phyloP scores from a whole-genome alignment of 2,113 vertebrate species.

The Sardina pilchardus region DNA sequence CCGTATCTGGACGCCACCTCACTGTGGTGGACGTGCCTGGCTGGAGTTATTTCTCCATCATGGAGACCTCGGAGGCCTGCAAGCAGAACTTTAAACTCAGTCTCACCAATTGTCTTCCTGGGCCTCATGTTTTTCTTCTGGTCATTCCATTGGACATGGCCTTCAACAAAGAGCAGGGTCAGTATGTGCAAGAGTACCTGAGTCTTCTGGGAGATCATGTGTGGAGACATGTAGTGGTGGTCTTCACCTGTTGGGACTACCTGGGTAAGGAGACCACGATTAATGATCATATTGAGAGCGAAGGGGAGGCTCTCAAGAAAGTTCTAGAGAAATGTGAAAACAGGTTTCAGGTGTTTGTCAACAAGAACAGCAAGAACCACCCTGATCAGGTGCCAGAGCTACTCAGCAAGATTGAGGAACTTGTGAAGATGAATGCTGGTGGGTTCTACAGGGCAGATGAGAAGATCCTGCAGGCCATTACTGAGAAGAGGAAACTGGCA shows the following conservation, averaged over 20 bases:
- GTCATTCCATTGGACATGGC: slow-evolving; percentile 42
- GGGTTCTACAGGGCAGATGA: slow-evolving; percentile 33
- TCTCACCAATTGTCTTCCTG: slow-evolving; percentile 41
- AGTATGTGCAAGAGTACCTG: slow-evolving; percentile 46
- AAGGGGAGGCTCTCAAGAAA: slow-evolving; percentile 51
- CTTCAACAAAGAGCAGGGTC: slow-evolving; percentile 43
- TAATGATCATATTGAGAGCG: slow-evolving; percentile 56
- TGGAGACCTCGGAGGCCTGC: slow-evolving; percentile 47
- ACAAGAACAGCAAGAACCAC: slow-evolving; percentile 39
- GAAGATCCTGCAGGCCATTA: slow-evolving; percentile 24
- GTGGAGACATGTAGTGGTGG: slow-evolving; percentile 52
- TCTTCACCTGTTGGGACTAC: slow-evolving; percentile 57
- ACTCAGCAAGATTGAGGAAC: slow-evolving; percentile 53
- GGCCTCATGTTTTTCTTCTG: slow-evolving; percentile 51
- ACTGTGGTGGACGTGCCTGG: slow-evolving; percentile 52
- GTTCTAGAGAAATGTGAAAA: slow-evolving; percentile 47
- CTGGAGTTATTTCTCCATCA: slow-evolving; percentile 42
- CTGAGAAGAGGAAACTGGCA: slow-evolving; percentile 34
- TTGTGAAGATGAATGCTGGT: slow-evolving; percentile 34
- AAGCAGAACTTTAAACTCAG: slow-evolving; percentile 52
- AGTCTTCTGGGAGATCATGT: slow-evolving; percentile 50
- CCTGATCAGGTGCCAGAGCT: slow-evolving; percentile 45
- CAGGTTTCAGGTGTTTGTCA: slow-evolving; percentile 22
- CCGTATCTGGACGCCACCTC: slow-evolving; percentile 41
- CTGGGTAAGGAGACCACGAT: slow-evolving; percentile 29